Evolutionary conservation across 2,113 vertebrate species (phyloP).

Genomic region (Pseudolaguvia tuberculata): DNA sequence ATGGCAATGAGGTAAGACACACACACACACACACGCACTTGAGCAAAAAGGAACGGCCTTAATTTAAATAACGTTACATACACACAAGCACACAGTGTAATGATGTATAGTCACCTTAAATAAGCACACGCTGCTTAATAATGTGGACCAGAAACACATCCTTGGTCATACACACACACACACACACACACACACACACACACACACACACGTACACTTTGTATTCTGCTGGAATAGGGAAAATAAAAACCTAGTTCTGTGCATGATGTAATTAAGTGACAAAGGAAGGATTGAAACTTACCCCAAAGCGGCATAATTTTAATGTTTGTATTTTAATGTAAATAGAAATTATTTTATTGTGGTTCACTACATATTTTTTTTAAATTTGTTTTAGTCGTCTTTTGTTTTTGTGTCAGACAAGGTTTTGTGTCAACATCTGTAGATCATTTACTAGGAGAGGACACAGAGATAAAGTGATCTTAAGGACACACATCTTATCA

Average conservation of each 20-base stretch:
- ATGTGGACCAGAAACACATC: not conserved
- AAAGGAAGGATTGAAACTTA: no score
- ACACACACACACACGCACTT: not conserved
- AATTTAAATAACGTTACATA: not conserved
- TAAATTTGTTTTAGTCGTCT: no score
- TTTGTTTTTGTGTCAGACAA: no score
- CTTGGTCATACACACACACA: not conserved
- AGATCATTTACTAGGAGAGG: no score
- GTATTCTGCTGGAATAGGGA: not conserved
- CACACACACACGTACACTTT: conserved; percentile 3
- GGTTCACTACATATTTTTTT: no score
- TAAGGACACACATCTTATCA: no score
- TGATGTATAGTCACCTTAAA: conserved; percentile 32
- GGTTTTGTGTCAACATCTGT: no score
- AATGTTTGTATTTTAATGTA: no score
- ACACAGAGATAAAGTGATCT: no score
- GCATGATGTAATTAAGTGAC: not conserved
- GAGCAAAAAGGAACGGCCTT: not conserved
- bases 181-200: not conserved
- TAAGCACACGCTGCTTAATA: conserved; percentile 27
- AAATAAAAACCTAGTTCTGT: not conserved
- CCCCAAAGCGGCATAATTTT: no score
- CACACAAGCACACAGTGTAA: conserved; percentile 16
- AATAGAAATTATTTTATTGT: no score
- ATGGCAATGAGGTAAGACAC: conserved; percentile 69